Base-by-base conservation (phyloP, 2,797 vertebrate genomes). In the Arnoldichthys spilopterus region DNA sequence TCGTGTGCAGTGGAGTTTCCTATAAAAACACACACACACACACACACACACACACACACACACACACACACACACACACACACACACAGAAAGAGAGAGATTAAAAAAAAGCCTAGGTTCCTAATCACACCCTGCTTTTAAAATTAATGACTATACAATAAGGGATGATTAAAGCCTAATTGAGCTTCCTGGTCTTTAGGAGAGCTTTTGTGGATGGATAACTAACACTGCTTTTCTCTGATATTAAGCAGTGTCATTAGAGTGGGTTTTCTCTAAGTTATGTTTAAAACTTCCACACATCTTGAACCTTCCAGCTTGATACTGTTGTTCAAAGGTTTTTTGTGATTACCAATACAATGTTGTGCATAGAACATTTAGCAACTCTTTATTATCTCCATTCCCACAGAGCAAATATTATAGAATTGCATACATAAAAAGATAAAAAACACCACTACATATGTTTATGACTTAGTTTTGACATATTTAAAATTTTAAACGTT, bases 1-100 rank as follows among this genome's bases (percentile, higher is more conserved):
- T 78, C 98, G 91, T 0, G 98, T 98, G 86, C 98, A 99, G 90
- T 96, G 97, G 5, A 99, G 95, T 84, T 98, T 98, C 91, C 98
- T 98, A 85, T n/a, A 59, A 71, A 47, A 74, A 70, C 9, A 15
- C 30, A 73, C 28, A 59, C 64, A 64, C 45, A 81, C 74, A 74
- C 11, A 37, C 43, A 59, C 43, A 81, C 74, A 73, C 11, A 28
- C 40, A 80, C 73, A 72, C 12, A 26, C 28, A 72, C 26, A 64
- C 64, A 64, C 43, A 81, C 74, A 73, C 7, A 34, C 40, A 80
- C 73, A 72, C 12, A 26, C 28, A 72, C 26, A 64, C 63, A 63
- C 43, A 81, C 74, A 73, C 11, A 34, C 40, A 37, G 1, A 37
- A 5, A 37, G n/a, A n/a, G n/a, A n/a, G n/a, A n/a, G 43, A 69